Conservation (phyloP, 2,797 vertebrate species). For the Clarias laeviceps region DNA sequence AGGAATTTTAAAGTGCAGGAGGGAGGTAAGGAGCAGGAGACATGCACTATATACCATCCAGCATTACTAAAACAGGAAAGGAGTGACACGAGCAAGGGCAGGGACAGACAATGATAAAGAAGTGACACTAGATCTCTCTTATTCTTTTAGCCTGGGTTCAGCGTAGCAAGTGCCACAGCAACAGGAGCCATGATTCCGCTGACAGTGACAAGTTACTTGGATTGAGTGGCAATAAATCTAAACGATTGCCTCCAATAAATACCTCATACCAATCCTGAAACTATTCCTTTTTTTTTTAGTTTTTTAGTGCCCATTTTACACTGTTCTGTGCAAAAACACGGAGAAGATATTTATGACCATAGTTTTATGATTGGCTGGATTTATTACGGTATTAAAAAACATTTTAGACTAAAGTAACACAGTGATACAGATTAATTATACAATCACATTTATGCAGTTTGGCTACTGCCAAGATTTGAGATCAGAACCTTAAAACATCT, state of each 20-base stretch:
- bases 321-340: background rate
- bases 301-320: slow-evolving; percentile 5
- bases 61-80: slow-evolving; percentile 8
- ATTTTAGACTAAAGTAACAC: background rate
- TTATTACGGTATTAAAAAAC: background rate
- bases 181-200: slow-evolving; percentile 9
- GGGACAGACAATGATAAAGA: slow-evolving; percentile 9
- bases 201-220: background rate
- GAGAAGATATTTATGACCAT: background rate
- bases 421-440: background rate
- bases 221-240: slow-evolving; percentile 7
- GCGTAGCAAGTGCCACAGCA: slow-evolving; percentile 1
- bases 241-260: slow-evolving; percentile 9
- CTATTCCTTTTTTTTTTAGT: background rate
- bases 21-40: slow-evolving; percentile 14
- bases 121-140: slow-evolving; percentile 10
- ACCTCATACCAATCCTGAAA: background rate
- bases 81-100: slow-evolving; percentile 12
- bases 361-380: background rate
- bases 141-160: slow-evolving; percentile 10
- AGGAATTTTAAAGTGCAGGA: slow-evolving; percentile 26
- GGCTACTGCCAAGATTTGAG: background rate
- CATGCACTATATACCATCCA: background rate
- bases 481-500: background rate
- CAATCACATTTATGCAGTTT: background rate